Evolutionary conservation across 2,888 invertebrate species (phyloP), one percentile per base, ranked within the genome.

Genomic region (Pycnomerus fuliginosus): DNA sequence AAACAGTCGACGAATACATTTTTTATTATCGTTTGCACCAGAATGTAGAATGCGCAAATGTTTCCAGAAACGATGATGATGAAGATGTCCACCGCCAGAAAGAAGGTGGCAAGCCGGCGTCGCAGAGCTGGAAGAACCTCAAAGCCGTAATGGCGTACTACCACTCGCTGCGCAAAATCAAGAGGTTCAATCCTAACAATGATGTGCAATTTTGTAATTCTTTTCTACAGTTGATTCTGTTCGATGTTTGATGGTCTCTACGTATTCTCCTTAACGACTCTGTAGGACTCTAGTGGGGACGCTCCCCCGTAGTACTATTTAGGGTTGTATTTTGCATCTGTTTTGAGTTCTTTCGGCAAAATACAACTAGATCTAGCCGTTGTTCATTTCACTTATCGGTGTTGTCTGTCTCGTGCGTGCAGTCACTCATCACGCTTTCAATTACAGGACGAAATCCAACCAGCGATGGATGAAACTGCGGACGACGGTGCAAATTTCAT

Each of bases 401-500:
- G 7, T 7, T 11, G 13, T 11, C 7, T 12, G 28, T 7, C n/a
- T 5, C 3, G 36, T 16, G 2, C 28, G n/a, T 25, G 17, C 13
- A 31, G 14, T 25, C n/a, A 8, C 20, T 31, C 16, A 39, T 31
- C 24, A 44, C 12, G 32, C 48, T 56, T 53, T 49, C 44, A 50
- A 41, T 68, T 75, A 44, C 82, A 91, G 91, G 83, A 89, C 89
- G 69, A 90, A 90, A 73, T 90, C 92, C 69, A 94, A 92, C 74
- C 90, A 94, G 71, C 82, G 94, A 76, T 97, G 97, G 91, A 89
- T 93, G 87, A 94, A 96, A 74, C 79, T 97, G 54, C 80, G 95
- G 58, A 93, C 92, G 39, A 95, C 95, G 32, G 93, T 93, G 61
- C 92, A 93, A 74, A 79, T 93, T 65, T 90, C 91, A 57, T 90